Evolutionary conservation across 2,797 vertebrate genomes (phyloP), one percentile per base, ranked within the genome.

Genomic region (Nyctalus aviator): DNA sequence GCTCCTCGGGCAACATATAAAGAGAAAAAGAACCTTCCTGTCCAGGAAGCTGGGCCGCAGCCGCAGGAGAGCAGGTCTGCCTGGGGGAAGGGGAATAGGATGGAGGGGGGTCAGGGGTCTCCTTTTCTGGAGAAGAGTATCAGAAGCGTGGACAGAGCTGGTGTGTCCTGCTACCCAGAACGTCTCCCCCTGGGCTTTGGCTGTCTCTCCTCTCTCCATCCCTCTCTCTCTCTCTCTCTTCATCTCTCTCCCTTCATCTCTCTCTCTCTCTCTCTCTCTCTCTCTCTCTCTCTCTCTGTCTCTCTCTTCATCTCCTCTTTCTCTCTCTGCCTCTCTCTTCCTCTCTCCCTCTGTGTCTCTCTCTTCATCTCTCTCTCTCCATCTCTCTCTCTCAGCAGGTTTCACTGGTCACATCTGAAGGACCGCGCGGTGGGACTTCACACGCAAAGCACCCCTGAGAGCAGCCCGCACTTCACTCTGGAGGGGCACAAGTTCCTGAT

Each of bases 401-500:
- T 97, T 77, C 98, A 98, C 59, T 98, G 97, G 97, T 97, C 96
- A 0, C 93, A 98, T 55, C 85, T 98, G 64, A 98, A 96, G 97
- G 98, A 97, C 57, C 98, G 99, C 88, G 97, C 96, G 12, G 35
- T 98, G n/a, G 99, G 99, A 20, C 95, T 99, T 95, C 97, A 97
- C 37, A 97, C 98, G 98, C 95, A 96, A 93, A 68, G 97, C 98
- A 12, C 98, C 98, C 71, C 90, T 78, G 0, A 1, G 7, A 32
- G 62, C 0, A 20, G 4, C 1, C 98, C 98, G 0, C 98, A 99
- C 97, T 99, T 99, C 98, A 97, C 98, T 14, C 97, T 99, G 94
- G 99, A 98, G 5, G 98, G 98, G 18, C 97, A 98, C 96, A 97
- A 98, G 0, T 99, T 99, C 96, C 97, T 97, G 25, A 98, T 99